phyloP scores from a whole-genome alignment of 2,797 vertebrate genomes.

The Danio kyathit region DNA sequence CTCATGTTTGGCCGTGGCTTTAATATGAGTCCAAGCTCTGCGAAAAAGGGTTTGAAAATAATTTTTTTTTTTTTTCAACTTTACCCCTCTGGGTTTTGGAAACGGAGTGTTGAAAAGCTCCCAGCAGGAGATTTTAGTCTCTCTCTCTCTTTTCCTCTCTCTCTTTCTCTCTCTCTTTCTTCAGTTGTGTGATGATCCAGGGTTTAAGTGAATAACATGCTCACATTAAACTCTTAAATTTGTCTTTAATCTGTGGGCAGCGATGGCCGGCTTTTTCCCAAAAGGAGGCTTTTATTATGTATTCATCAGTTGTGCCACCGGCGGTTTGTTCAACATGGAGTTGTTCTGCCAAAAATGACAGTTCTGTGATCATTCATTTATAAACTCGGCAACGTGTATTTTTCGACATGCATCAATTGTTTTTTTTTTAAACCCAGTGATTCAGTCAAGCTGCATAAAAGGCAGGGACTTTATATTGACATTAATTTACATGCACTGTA shows the following conservation, averaged over 20 bases:
- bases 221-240: constrained; percentile 18
- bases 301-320: background rate
- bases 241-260: background rate
- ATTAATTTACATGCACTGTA: too few relatives aligned
- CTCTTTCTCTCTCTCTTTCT: too few relatives aligned
- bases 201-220: constrained; percentile 18
- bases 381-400: background rate
- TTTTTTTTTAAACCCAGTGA: too few relatives aligned
- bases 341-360: background rate
- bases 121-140: constrained; percentile 37
- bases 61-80: constrained; percentile 51
- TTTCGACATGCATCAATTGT: too few relatives aligned
- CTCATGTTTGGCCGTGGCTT: constrained; percentile 60
- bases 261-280: background rate
- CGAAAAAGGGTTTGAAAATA: constrained; percentile 57
- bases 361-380: background rate
- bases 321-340: background rate
- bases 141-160: background rate
- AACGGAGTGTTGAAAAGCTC: constrained; percentile 55
- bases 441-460: too few relatives aligned
- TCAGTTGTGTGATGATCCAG: constrained; percentile 22
- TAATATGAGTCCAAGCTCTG: constrained; percentile 63
- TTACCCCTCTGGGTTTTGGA: constrained; percentile 51
- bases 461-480: too few relatives aligned
- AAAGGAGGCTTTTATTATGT: background rate